A percentile compares a stretch with the other conserved stretches of the same genome.
Evolutionary conservation across 2,888 invertebrate genomes (phyloP).

Genomic region (Tanytarsus gracilentus): DNA sequence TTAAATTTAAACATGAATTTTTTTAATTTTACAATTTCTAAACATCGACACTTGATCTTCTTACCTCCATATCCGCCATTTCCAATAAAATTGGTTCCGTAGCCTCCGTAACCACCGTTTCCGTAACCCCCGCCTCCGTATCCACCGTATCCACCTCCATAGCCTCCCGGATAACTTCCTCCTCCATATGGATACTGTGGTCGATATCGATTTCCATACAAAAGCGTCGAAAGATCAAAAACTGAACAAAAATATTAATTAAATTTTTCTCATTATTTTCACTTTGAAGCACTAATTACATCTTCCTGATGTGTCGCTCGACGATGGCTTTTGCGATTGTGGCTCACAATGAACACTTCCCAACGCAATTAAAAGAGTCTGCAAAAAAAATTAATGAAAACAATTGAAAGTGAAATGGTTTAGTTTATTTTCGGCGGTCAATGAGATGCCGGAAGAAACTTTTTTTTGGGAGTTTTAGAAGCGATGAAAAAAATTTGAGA

Average conservation of each 20-base stretch:
- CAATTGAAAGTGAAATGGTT: slow-evolving; percentile 9
- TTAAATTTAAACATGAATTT: not conserved
- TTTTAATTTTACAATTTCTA: not conserved
- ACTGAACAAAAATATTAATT: not conserved
- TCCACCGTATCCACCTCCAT: not conserved
- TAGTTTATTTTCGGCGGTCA: not conserved
- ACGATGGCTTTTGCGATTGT: too few species aligned
- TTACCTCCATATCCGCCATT: not conserved
- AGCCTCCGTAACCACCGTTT: not conserved
- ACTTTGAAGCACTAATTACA: too few species aligned
- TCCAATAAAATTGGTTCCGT: slow-evolving; percentile 21
- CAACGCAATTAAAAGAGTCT: not conserved
- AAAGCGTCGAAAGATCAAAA: not conserved
- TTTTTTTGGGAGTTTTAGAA: not conserved
- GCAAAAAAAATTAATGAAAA: not conserved
- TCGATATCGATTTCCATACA: slow-evolving; percentile 1
- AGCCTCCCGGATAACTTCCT: slow-evolving; percentile 5
- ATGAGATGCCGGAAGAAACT: too few species aligned
- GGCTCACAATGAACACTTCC: too few species aligned
- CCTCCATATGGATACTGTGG: not conserved
- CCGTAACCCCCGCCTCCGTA: not conserved
- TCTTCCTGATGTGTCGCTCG: too few species aligned
- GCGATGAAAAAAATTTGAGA: too few species aligned
- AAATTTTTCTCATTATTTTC: slow-evolving; percentile 1
- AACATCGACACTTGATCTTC: too few species aligned